These are phyloP conservation scores for Lepus americanus DNA, from an alignment of 2,113 vertebrate genomes.

Conservation along the genomic window DNA sequence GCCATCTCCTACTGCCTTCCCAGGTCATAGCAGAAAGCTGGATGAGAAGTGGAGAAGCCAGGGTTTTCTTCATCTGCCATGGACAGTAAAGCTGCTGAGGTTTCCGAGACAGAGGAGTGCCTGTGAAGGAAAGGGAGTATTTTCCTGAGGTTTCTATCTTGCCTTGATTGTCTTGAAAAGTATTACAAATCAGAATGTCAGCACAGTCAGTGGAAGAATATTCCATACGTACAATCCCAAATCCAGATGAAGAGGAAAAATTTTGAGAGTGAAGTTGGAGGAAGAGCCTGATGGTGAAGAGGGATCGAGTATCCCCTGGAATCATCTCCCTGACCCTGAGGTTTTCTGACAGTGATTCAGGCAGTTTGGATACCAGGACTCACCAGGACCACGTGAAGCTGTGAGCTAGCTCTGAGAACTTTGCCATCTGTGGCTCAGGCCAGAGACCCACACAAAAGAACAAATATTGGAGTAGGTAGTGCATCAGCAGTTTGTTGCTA, in stretches of 20 bases:
- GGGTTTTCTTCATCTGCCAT: too few species aligned
- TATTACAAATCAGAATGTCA: constrained; percentile 79
- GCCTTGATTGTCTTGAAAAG: constrained; percentile 36
- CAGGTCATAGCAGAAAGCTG: too few species aligned
- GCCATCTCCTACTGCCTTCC: too few species aligned
- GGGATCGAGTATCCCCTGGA: constrained; percentile 81
- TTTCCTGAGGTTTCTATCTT: constrained; percentile 26
- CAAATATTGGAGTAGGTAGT: constrained; percentile 84
- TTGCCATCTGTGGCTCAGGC: constrained; percentile 84
- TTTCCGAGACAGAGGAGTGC: constrained; percentile 7
- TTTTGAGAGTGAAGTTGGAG: constrained; percentile 81
- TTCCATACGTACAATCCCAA: constrained; percentile 81
- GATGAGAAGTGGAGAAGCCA: too few species aligned
- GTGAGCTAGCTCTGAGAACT: constrained; percentile 84
- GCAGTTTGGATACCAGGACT: constrained; percentile 85
- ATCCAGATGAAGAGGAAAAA: constrained; percentile 82
- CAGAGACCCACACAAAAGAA: constrained; percentile 83
- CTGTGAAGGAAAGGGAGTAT: constrained; percentile 62
- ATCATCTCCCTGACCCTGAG: constrained; percentile 78
- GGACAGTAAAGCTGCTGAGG: too few species aligned
- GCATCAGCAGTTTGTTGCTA: constrained; percentile 85
- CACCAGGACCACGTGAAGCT: constrained; percentile 82
- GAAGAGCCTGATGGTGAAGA: constrained; percentile 80
- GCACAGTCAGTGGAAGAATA: constrained; percentile 80
- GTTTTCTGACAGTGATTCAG: constrained; percentile 83